Evolutionary conservation across 2,888 invertebrate species (phyloP), one percentile per base, ranked within the genome.

Genomic region (Malthinus seriepunctatus): DNA sequence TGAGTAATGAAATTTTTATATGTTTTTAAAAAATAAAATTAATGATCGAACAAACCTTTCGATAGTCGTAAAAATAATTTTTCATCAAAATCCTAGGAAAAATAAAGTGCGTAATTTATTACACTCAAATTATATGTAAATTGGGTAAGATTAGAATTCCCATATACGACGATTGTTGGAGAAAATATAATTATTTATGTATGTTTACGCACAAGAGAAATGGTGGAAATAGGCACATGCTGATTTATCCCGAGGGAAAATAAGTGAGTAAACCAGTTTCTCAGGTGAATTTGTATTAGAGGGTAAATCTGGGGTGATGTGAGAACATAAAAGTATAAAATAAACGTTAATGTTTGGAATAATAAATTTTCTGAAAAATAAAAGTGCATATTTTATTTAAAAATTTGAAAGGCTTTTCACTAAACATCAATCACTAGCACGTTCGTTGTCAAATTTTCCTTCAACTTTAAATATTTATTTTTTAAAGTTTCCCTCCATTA

Each of bases 241-340:
- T 51, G 54, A 59, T 59, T 59, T 59, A 59, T 59, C 59, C 51
- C 59, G 14, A 59, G 59, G 59, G 59, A 54, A 59, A 45, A 46
- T 59, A 50, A 59, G 46, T 38, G 31, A 51, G 45, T 46, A 46
- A 54, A 51, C 54, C 54, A 51, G 59, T 59, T 59, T 51, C 59
- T 59, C 59, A 51, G 59, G 54, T 59, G 59, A 59, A 59, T 50
- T 59, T 47, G 46, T 51, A 32, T 46, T 47, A 11, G 39, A 46
- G 38, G 45, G 37, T 50, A 46, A 23, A 23, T 23, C 23, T 23
- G 3, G 23, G 2, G 23, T 23, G 23, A 23, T 23, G 23, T 5
- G 50, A 45, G 46, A 54, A 54, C 38, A 54, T 42, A 51, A 55
- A 55, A 23, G 5, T 32, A 47, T 51, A 48, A 48, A 57, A 56